Percentiles rank a stretch among this genome's conserved stretches.
Evolutionary conservation across 92 coral and sea anemone genomes (phyloP).

Genomic region (Parazoanthus swiftii): DNA sequence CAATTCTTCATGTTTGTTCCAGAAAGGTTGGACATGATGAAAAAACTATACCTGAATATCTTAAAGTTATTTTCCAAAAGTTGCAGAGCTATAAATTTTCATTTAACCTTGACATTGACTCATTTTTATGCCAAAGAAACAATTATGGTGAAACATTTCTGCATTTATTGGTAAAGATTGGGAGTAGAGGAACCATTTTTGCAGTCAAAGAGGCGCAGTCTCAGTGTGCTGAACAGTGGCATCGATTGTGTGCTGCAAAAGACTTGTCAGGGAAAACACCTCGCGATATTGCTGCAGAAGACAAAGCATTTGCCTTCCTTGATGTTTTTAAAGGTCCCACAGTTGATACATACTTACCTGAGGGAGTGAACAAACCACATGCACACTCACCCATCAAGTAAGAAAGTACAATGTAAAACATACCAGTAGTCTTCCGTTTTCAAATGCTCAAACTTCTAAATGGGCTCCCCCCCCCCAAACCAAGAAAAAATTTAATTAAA

Average conservation of each 20-base stretch:
- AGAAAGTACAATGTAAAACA: not conserved
- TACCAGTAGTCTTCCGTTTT: too few species aligned
- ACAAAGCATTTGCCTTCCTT: slow-evolving; percentile 8
- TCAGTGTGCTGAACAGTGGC: not conserved
- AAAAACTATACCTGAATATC: slow-evolving; percentile 14
- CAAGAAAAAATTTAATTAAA: too few species aligned
- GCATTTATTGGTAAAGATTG: slow-evolving; percentile 11
- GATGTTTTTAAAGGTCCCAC: slow-evolving; percentile 5
- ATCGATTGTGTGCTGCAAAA: slow-evolving; percentile 11
- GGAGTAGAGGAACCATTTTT: slow-evolving; percentile 11
- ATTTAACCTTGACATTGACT: slow-evolving; percentile 1
- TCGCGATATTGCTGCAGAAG: slow-evolving; percentile 23
- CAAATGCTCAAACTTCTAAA: too few species aligned
- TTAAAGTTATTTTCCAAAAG: slow-evolving; percentile 31
- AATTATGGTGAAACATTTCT: slow-evolving; percentile 31
- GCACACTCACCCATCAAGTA: not conserved
- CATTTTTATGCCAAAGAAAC: slow-evolving; percentile 24
- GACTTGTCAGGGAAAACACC: slow-evolving; percentile 28
- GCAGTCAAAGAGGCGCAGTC: slow-evolving; percentile 10
- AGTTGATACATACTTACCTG: not conserved
- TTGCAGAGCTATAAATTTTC: slow-evolving; percentile 17
- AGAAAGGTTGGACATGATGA: slow-evolving; percentile 16
- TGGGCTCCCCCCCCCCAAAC: too few species aligned
- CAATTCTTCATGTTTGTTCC: slow-evolving; percentile 29
- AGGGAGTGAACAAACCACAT: not conserved